Evolutionary conservation across 2,797 vertebrate genomes (phyloP), one percentile per base, ranked within the genome.

Genomic region (Glossophaga mutica): DNA sequence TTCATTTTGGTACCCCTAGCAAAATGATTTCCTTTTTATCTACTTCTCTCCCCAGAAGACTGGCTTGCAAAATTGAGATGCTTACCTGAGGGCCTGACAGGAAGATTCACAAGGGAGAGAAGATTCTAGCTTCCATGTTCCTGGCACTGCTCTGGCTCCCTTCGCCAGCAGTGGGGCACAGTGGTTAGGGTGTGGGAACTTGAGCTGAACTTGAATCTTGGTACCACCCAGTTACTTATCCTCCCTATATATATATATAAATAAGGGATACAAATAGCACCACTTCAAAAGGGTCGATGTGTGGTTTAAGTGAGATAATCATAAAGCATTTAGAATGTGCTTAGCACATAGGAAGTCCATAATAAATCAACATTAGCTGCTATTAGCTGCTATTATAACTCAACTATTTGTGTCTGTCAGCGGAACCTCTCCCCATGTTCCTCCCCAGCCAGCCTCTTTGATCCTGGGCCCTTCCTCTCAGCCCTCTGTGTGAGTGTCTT

Each of bases 191-290:
- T 67, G 22, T 34, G 14, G 48, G 44, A 48, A 29, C n/a, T 68
- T 12, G 39, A 82, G 29, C 50, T n/a, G 29, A 21, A 67, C 19
- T 55, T 67, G 22, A 44, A 57, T 50, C 77, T 88, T 87, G 46
- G n/a, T 6, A 39, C 15, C 19, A 10, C 7, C 32, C 52, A 3
- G 21, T 11, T 16, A 34, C 48, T 86, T n/a, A 52, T 29, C 34
- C 34, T 65, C 42, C 59, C 19, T 14, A 7, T 77, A 11, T 34
- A 1, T 50, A 52, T 14, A 37, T 55, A 42, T 1, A 59, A 9
- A 42, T 1, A 59, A 9, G 29, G 12, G 15, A 24, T 21, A 11
- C 3, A 6, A 18, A 32, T 0, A 21, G n/a, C 29, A n/a, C 34
- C 16, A 9, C 50, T 24, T 50, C 81, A 2, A 2, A 5, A 32